phyloP scores from a whole-genome alignment of 2,797 vertebrate species.

The Hippoglossus hippoglossus region DNA sequence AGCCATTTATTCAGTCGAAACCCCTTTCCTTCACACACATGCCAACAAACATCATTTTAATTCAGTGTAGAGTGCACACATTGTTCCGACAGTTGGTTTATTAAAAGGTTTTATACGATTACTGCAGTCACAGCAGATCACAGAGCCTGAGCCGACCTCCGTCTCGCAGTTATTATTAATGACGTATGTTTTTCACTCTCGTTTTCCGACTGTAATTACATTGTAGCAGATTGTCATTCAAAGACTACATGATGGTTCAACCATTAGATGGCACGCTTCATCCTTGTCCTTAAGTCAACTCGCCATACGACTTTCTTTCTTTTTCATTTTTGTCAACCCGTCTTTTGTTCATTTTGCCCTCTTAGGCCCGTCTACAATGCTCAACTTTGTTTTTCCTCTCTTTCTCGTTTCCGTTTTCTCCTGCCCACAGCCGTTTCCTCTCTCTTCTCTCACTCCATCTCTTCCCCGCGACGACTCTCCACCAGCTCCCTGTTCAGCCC shows the following conservation, averaged over 20 bases:
- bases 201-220: conserved; percentile 36
- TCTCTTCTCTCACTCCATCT: conserved; percentile 6
- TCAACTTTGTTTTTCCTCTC: conserved; percentile 4
- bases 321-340: conserved; percentile 4
- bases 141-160: conserved; percentile 15
- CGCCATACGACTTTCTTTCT: conserved; percentile 1
- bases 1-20: conserved; percentile 8
- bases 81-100: conserved; percentile 40
- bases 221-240: conserved; percentile 29
- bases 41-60: conserved; percentile 33
- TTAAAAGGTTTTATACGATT: conserved; percentile 41
- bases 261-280: conserved; percentile 68
- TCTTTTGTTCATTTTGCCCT: conserved; percentile 20
- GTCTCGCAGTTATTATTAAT: conserved; percentile 37
- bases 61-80: conserved; percentile 9
- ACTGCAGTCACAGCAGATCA: conserved; percentile 27
- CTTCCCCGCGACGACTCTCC: conserved; percentile 30
- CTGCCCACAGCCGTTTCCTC: conserved; percentile 6
- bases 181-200: conserved; percentile 14
- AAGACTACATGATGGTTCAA: conserved; percentile 5
- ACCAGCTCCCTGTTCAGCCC: conserved; percentile 47
- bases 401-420: background rate
- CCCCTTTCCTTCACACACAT: conserved; percentile 23
- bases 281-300: conserved; percentile 37
- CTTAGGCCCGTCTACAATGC: conserved; percentile 7